Evolutionary conservation across 2,888 invertebrate genomes (phyloP), one percentile per base, ranked within the genome.

Genomic region (Laothoe populi): DNA sequence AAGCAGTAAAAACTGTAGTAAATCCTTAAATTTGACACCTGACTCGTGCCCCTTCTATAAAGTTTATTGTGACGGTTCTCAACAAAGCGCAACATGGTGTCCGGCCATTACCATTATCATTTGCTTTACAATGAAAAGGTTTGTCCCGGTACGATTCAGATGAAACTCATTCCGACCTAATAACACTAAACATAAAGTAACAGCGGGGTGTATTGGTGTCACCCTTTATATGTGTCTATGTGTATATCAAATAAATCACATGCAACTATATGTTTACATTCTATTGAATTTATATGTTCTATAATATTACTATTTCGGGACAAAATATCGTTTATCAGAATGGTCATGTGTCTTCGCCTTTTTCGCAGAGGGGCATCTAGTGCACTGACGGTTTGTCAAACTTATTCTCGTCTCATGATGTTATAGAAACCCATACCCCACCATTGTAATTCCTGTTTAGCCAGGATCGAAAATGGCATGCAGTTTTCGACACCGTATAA

Each of bases 101-200:
- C 86, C 81, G 65, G 75, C 81, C 79, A 88, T 90, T 83, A 87
- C 86, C 88, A 88, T 90, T 87, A 90, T 87, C 89, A 88, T 92
- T 91, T 86, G 88, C 84, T 82, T 84, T 77, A 90, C 88, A 90
- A 92, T 88, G 86, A 85, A 81, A 77, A 81, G 79, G 75, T 80
- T 81, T 78, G 82, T 83, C 77, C 81, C 77, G 82, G 81, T 83
- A 79, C 81, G 83, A 86, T 86, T 81, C 85, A 84, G 82, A 82
- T 78, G 77, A 81, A 77, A 75, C 80, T 86, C 86, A 87, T 88
- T 88, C 79, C 77, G 83, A 78, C 79, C 84, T 80, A 88, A 91
- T 91, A 90, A 87, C 83, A 84, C 83, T 82, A 84, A 84, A 86
- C 83, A 89, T 88, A 90, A 90, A 92, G 89, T 85, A 88, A 84